Conservation (phyloP, 2,888 invertebrate species). For the Pollenia griseotomentosa region DNA sequence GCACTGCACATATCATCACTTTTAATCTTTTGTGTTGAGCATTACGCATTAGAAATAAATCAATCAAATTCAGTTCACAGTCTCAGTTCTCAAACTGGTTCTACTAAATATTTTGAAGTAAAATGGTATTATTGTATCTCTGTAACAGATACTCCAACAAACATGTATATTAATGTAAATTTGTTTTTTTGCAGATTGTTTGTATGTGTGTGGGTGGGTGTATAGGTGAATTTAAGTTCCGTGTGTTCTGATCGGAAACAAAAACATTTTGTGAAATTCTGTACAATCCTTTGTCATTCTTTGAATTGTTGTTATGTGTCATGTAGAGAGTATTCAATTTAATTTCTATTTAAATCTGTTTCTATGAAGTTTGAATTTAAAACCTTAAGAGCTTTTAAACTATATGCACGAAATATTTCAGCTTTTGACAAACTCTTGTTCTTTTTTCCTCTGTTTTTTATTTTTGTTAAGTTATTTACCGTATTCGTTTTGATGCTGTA, state of each 20-base stretch:
- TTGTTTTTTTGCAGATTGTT: neutral
- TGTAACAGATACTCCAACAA: conserved; percentile 8
- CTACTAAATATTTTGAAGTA: conserved; percentile 38
- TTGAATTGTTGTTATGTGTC: conserved; percentile 61
- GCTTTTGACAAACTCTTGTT: conserved; percentile 21
- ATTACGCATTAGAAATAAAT: conserved; percentile 69
- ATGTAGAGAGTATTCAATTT: conserved; percentile 61
- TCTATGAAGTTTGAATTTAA: conserved; percentile 46
- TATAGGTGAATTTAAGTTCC: conserved; percentile 10
- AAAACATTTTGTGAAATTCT: conserved; percentile 60
- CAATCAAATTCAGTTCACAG: conserved; percentile 59
- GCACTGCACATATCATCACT: conserved; percentile 56
- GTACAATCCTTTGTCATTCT: conserved; percentile 45
- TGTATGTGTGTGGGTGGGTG: neutral
- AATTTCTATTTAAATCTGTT: conserved; percentile 47
- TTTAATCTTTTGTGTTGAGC: conserved; percentile 68
- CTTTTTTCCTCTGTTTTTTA: neutral
- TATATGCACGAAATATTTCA: conserved; percentile 8
- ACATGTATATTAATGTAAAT: neutral
- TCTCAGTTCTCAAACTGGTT: conserved; percentile 24
- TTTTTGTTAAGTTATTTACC: neutral
- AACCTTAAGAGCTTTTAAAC: conserved; percentile 50
- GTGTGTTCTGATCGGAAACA: conserved; percentile 54
- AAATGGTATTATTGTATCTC: conserved; percentile 43
- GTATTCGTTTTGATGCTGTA: neutral